A percentile compares a stretch with the other conserved stretches of the same genome.
Evolutionary conservation across 2,113 vertebrate species (phyloP).

Genomic region (Corynorhinus townsendii): DNA sequence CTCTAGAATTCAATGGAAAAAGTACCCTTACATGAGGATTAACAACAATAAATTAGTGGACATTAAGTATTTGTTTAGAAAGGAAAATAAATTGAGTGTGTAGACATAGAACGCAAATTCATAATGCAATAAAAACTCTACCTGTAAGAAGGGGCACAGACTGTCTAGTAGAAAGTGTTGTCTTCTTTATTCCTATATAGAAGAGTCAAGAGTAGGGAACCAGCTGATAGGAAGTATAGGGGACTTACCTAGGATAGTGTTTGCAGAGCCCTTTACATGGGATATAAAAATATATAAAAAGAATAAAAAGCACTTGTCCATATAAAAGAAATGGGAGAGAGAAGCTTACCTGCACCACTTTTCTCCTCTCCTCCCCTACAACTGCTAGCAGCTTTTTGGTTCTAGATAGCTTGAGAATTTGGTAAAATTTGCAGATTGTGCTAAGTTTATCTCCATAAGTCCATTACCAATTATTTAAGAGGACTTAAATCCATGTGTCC

Average conservation of each 20-base stretch:
- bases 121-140: neutral
- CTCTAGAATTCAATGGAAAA: no score
- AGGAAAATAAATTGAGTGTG: neutral
- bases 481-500: neutral
- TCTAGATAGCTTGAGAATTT: neutral
- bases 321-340: neutral
- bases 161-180: rapidly evolving
- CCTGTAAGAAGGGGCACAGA: neutral
- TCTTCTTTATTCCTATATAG: rapidly evolving
- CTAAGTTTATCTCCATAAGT: neutral
- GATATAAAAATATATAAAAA: neutral
- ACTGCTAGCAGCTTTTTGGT: neutral
- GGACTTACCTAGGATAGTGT: neutral
- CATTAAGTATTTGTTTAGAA: neutral
- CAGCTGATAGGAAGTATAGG: rapidly evolving
- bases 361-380: neutral
- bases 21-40: no score
- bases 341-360: neutral
- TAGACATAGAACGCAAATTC: neutral
- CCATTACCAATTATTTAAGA: neutral
- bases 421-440: neutral
- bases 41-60: no score
- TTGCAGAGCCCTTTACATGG: neutral
- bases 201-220: neutral
- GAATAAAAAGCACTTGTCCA: neutral